These are phyloP conservation scores for Sitobion miscanthi DNA, from an alignment of 1,140 invertebrate species.

Conservation along the genomic window DNA sequence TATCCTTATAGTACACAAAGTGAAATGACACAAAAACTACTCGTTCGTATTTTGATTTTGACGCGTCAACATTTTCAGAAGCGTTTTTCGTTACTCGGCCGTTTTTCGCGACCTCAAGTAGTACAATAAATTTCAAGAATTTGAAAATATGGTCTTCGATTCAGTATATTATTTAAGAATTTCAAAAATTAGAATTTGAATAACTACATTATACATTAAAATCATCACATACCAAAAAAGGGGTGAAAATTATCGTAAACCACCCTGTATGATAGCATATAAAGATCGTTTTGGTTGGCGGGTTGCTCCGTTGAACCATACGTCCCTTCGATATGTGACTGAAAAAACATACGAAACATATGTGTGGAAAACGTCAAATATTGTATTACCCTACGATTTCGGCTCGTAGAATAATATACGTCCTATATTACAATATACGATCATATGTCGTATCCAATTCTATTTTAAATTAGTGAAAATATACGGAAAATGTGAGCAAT, in stretches of 20 bases:
- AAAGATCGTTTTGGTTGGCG: not conserved
- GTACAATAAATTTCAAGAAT: too few relatives aligned
- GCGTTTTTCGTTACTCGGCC: too few relatives aligned
- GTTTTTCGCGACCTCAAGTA: too few relatives aligned
- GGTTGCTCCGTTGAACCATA: not conserved
- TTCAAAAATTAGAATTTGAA: not conserved
- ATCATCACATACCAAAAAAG: not conserved
- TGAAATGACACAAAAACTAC: not conserved
- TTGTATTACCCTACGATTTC: not conserved
- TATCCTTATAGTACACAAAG: not conserved
- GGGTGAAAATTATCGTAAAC: not conserved
- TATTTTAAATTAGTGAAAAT: not conserved
- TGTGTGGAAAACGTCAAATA: constrained; percentile 24
- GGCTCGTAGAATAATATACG: not conserved
- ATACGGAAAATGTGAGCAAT: not conserved
- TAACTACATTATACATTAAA: not conserved
- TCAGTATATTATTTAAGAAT: not conserved
- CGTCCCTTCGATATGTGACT: not conserved
- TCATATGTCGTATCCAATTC: not conserved
- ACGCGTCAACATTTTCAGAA: too few relatives aligned
- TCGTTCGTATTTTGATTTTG: not conserved
- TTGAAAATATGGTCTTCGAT: too few relatives aligned
- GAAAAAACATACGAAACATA: constrained; percentile 18
- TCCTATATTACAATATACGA: not conserved
- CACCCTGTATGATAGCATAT: not conserved